Percentiles rank a stretch among this genome's conserved stretches.
Evolutionary conservation across 2,797 vertebrate genomes (phyloP).

Genomic region (Aplochiton taeniatus): DNA sequence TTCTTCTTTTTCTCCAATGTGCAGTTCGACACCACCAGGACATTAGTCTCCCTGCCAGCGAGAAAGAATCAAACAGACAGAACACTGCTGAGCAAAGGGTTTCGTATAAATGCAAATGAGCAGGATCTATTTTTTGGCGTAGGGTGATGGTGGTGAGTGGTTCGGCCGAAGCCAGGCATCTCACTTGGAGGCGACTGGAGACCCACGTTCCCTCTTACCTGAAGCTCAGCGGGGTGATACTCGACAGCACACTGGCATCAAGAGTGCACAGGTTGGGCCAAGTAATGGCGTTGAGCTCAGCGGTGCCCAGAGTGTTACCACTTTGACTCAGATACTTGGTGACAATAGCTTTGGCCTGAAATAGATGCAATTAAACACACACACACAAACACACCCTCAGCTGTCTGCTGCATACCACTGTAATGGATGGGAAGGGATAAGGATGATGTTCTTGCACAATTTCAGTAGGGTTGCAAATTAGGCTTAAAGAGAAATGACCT

Average conservation of each 20-base stretch:
- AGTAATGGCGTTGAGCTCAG: slow-evolving; percentile 62
- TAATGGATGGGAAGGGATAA: no score
- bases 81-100: neutral
- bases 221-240: slow-evolving; percentile 54
- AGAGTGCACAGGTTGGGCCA: slow-evolving; percentile 69
- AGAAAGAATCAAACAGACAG: slow-evolving; percentile 11
- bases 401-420: no score
- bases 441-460: no score
- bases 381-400: neutral
- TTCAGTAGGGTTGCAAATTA: no score
- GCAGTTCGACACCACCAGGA: slow-evolving; percentile 59
- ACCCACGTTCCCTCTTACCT: slow-evolving; percentile 52
- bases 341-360: slow-evolving; percentile 66
- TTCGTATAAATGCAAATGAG: neutral
- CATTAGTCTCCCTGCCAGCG: slow-evolving; percentile 47
- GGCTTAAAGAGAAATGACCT: no score
- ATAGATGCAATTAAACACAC: neutral
- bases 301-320: slow-evolving; percentile 57
- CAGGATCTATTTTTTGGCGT: no score
- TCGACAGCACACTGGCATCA: slow-evolving; percentile 39
- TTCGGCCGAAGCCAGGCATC: no score
- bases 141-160: no score
- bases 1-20: slow-evolving; percentile 46
- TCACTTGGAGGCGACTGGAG: neutral
- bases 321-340: slow-evolving; percentile 64